These are phyloP conservation scores for Drosophila cyrtoloma DNA, from an alignment of 2,888 invertebrate species.

Conservation along the genomic window DNA sequence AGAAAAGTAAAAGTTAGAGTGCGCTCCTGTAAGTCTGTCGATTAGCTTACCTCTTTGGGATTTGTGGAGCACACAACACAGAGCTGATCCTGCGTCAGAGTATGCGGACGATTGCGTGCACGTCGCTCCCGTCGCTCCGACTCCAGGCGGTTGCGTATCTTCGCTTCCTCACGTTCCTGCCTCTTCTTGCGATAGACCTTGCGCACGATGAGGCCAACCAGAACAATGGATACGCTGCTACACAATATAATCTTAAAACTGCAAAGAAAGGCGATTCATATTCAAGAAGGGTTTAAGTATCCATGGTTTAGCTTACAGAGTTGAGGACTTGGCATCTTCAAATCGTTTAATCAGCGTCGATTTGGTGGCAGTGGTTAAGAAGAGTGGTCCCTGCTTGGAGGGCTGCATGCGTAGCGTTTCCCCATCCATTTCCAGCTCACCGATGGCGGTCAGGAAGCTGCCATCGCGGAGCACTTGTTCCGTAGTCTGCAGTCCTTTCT, in stretches of 20 bases:
- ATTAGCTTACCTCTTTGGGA: slow-evolving; percentile 90
- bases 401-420: slow-evolving; percentile 90
- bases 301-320: slow-evolving; percentile 86
- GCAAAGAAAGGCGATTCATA: background rate
- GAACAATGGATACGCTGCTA: slow-evolving; percentile 86
- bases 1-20: background rate
- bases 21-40: background rate
- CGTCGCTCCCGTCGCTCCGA: slow-evolving; percentile 89
- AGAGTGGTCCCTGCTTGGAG: slow-evolving; percentile 90
- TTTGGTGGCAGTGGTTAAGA: slow-evolving; percentile 92
- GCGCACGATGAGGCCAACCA: slow-evolving; percentile 86
- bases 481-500: slow-evolving; percentile 93
- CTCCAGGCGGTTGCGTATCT: slow-evolving; percentile 86
- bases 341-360: slow-evolving; percentile 90
- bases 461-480: slow-evolving; percentile 94
- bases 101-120: slow-evolving; percentile 87
- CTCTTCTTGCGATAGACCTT: slow-evolving; percentile 86
- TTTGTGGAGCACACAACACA: slow-evolving; percentile 95
- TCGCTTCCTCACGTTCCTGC: slow-evolving; percentile 87
- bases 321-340: slow-evolving; percentile 89
- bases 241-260: slow-evolving; percentile 87
- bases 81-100: slow-evolving; percentile 88
- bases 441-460: slow-evolving; percentile 92
- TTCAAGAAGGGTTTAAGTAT: background rate
- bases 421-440: slow-evolving; percentile 90